These are phyloP conservation scores for Xylota segnis DNA, from an alignment of 2,888 invertebrate genomes.

Conservation along the genomic window DNA sequence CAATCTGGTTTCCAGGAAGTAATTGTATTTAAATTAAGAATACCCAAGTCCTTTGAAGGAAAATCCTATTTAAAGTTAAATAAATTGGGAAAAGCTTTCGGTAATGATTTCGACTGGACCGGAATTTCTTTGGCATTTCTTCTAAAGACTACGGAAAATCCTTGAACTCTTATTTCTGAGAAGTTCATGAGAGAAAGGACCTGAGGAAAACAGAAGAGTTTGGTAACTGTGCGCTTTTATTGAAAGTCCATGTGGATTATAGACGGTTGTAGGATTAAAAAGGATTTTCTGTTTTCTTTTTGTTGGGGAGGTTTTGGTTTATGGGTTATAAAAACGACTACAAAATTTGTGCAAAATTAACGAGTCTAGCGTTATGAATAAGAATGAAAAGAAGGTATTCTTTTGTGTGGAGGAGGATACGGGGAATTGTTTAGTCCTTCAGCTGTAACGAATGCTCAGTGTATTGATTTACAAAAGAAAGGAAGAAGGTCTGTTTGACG, in stretches of 20 bases:
- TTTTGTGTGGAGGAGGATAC: neutral
- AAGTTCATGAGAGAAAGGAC: neutral
- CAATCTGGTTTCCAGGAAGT: neutral
- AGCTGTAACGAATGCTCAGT: too few species aligned
- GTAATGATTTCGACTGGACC: neutral
- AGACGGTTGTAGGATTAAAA: neutral
- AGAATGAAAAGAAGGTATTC: neutral
- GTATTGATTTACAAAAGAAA: too few species aligned
- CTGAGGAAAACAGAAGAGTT: neutral
- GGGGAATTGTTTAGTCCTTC: neutral
- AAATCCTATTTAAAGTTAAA: neutral
- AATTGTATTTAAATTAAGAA: neutral
- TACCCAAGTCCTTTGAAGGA: neutral
- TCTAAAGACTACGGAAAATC: neutral
- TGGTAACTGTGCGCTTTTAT: neutral
- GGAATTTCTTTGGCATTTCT: neutral
- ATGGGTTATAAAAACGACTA: neutral
- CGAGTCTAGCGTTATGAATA: neutral
- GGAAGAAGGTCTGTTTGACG: too few species aligned
- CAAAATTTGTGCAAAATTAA: neutral
- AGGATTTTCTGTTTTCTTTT: neutral
- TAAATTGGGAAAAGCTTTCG: neutral
- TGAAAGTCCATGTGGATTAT: slow-evolving; percentile 3
- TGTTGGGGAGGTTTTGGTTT: neutral
- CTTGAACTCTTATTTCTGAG: slow-evolving; percentile 7